Evolutionary conservation across 2,888 invertebrate species (phyloP).

Genomic region (Drosophila fungiperda): DNA sequence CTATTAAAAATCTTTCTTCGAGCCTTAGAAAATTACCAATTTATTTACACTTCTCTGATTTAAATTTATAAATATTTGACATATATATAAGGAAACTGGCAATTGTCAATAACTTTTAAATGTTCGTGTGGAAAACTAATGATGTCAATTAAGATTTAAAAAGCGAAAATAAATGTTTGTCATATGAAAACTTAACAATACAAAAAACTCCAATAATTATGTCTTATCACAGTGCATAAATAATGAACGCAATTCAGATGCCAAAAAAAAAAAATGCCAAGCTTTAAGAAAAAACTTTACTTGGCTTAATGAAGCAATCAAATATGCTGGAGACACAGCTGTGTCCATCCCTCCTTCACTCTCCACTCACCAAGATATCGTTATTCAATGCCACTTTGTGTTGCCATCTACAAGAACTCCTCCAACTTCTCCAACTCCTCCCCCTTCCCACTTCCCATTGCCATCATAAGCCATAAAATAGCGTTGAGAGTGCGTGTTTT

Average conservation of each 20-base stretch:
- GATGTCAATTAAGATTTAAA: not conserved
- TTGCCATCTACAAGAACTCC: not conserved
- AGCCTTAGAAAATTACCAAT: not conserved
- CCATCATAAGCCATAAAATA: constrained; percentile 45
- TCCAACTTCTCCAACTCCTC: not conserved
- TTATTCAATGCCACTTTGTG: constrained; percentile 39
- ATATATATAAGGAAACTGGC: not conserved
- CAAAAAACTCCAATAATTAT: constrained; percentile 1
- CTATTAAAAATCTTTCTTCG: not conserved
- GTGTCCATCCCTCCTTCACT: constrained; percentile 6
- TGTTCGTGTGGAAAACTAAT: not conserved
- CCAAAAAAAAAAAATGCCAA: not conserved
- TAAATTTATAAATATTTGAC: not conserved
- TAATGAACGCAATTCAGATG: not conserved
- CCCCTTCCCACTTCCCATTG: not conserved
- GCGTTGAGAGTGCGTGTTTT: constrained; percentile 41
- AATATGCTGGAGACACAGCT: constrained; percentile 37
- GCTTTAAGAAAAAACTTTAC: constrained; percentile 8
- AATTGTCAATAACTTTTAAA: not conserved
- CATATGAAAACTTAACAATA: not conserved
- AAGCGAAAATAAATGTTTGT: not conserved
- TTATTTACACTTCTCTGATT: not conserved
- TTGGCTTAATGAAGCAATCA: constrained; percentile 27
- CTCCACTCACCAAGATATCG: constrained; percentile 13
- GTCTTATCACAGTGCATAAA: not conserved